phyloP scores from a whole-genome alignment of 1,140 invertebrate genomes.

The Lepidotrigona ventralis region DNA sequence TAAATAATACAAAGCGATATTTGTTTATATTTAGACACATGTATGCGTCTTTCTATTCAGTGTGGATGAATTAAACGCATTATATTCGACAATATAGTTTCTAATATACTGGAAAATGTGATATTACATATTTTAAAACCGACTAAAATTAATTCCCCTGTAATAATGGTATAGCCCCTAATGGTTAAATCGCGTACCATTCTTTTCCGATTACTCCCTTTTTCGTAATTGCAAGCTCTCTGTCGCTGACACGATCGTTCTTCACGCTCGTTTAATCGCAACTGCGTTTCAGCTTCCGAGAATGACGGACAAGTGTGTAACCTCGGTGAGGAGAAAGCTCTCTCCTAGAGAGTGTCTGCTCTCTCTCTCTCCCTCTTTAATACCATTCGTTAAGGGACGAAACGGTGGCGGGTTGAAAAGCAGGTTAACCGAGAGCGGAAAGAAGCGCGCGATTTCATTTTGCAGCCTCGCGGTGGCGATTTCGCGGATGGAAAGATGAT shows the following conservation, averaged over 20 bases:
- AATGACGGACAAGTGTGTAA: slow-evolving; percentile 5
- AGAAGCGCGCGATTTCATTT: neutral
- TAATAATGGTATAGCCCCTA: too few species aligned
- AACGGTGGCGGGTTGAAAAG: neutral
- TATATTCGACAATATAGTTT: too few species aligned
- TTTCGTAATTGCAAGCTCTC: neutral
- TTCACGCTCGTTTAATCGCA: slow-evolving; percentile 9
- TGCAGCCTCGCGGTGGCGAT: neutral
- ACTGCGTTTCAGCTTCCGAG: neutral
- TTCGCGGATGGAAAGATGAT: neutral
- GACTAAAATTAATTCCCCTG: neutral
- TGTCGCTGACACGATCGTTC: neutral
- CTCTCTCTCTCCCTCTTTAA: neutral
- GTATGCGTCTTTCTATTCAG: too few species aligned
- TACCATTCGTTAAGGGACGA: neutral
- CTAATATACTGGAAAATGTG: too few species aligned
- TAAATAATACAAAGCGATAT: too few species aligned
- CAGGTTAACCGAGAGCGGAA: neutral
- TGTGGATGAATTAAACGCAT: too few species aligned
- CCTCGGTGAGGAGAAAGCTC: neutral
- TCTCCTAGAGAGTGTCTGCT: too few species aligned
- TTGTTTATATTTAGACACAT: too few species aligned
- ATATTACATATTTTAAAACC: too few species aligned
- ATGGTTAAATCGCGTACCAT: neutral
- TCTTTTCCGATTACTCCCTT: neutral